Evolutionary conservation across 2,888 invertebrate genomes (phyloP), one percentile per base, ranked within the genome.

Genomic region (Troides aeacus): DNA sequence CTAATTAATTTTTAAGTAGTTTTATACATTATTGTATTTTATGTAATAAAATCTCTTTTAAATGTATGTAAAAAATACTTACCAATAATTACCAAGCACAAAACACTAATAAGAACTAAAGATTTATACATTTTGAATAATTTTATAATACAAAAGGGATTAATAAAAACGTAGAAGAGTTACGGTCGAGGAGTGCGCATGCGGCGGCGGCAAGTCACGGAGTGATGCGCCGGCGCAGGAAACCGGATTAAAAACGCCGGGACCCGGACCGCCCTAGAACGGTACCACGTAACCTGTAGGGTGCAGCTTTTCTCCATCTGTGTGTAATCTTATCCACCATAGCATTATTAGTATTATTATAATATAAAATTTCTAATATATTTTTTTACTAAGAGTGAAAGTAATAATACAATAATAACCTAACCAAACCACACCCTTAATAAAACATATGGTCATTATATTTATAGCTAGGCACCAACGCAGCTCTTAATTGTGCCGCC

Each of bases 51-150:
- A 39, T 8, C 1, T 50, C 5, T 50, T 21, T 21, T 21, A 21
- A 21, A 15, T 10, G 2, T 50, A 50, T 39, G 17, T 50, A 39
- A 56, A 56, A 64, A 57, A 68, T 71, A 87, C 91, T 90, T 72
- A 92, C 92, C 91, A 74, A 88, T 84, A 53, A 90, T 81, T 73
- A 88, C 86, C 82, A 84, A 85, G 79, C 79, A 85, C 77, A 88
- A 78, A 74, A 85, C 85, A 87, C 90, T 87, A 74, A 90, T 77
- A 69, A 90, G 66, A 77, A 88, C 79, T 30, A 88, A 69, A 15
- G 85, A 83, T 78, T 92, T 92, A 75, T 84, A 86, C 92, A 92
- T 92, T 76, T 80, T 82, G 72, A 71, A 67, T 74, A 73, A 64
- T 68, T 71, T 74, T 71, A 73, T 75, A 75, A 72, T 70, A 60